Percentiles rank a stretch among this genome's conserved stretches.
phyloP scores from a whole-genome alignment of 2,113 vertebrate genomes.

The Pomatorhinus ruficollis region DNA sequence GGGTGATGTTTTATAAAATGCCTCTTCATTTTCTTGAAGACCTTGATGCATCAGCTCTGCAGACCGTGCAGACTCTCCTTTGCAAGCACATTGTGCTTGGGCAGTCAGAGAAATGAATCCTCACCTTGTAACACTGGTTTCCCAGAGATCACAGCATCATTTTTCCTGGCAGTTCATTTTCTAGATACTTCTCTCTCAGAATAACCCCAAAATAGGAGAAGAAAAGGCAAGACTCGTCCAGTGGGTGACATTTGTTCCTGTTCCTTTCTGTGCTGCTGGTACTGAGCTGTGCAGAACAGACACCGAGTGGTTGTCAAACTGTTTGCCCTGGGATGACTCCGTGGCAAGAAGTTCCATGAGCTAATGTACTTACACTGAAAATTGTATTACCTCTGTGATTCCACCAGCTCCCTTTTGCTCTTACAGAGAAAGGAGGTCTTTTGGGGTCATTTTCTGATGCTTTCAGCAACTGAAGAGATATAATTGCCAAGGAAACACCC shows the following conservation, averaged over 20 bases:
- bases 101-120: not conserved
- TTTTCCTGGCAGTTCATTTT: not conserved
- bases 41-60: not conserved
- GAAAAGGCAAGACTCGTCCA: not conserved
- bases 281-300: not conserved
- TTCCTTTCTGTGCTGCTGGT: not conserved
- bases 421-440: not conserved
- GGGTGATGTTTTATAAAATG: not conserved
- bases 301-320: not conserved
- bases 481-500: not conserved
- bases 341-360: not conserved
- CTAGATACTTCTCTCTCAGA: not conserved
- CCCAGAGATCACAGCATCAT: not conserved
- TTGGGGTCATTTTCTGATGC: constrained; percentile 6
- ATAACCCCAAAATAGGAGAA: not conserved
- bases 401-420: not conserved
- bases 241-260: not conserved
- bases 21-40: not conserved
- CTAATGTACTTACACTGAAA: not conserved
- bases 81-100: not conserved
- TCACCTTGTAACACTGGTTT: not conserved
- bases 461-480: not conserved
- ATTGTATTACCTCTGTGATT: constrained; percentile 8
- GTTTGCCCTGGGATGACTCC: constrained; percentile 1
- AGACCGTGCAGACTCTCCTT: not conserved